Evolutionary conservation across 2,888 invertebrate species (phyloP).

Genomic region (Steinernema scapterisci): DNA sequence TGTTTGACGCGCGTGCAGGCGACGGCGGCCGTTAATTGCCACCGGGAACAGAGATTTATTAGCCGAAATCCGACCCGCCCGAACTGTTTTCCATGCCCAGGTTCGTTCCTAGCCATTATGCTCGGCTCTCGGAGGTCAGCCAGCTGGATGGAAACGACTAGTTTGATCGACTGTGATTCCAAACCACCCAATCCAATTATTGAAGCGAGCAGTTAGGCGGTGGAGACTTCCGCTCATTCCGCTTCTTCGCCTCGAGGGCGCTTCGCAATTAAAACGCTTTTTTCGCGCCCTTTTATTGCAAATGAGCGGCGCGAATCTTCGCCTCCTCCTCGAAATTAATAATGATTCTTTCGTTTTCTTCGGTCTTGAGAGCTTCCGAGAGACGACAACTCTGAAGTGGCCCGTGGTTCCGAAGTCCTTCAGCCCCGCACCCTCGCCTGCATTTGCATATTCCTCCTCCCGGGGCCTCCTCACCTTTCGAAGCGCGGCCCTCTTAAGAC

Average conservation of each 20-base stretch:
- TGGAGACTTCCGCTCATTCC: slow-evolving; percentile 6
- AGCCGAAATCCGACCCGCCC: background rate
- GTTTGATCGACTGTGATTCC: too few relatives aligned
- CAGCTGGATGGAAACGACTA: too few relatives aligned
- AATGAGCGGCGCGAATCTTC: slow-evolving; percentile 5
- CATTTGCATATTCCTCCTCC: slow-evolving; percentile 17
- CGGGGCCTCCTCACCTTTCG: background rate
- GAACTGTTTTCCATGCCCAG: background rate
- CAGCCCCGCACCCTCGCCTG: background rate
- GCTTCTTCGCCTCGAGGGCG: background rate
- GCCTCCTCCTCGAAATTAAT: slow-evolving; percentile 25
- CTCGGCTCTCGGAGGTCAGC: too few relatives aligned
- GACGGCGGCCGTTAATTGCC: slow-evolving; percentile 11
- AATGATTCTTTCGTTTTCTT: background rate
- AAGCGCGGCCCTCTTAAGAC: slow-evolving; percentile 4
- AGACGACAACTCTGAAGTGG: slow-evolving; percentile 7
- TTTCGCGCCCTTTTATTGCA: background rate
- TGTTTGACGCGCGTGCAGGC: background rate
- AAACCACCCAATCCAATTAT: too few relatives aligned
- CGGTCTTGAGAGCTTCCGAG: slow-evolving; percentile 19
- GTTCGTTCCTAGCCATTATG: background rate
- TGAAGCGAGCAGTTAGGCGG: too few relatives aligned
- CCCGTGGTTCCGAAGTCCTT: background rate
- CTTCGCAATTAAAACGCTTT: slow-evolving; percentile 26
- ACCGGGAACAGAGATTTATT: background rate